Percentiles rank a stretch among this genome's conserved stretches.
Evolutionary conservation across 2,113 vertebrate genomes (phyloP).

Genomic region (Nerophis ophidion): DNA sequence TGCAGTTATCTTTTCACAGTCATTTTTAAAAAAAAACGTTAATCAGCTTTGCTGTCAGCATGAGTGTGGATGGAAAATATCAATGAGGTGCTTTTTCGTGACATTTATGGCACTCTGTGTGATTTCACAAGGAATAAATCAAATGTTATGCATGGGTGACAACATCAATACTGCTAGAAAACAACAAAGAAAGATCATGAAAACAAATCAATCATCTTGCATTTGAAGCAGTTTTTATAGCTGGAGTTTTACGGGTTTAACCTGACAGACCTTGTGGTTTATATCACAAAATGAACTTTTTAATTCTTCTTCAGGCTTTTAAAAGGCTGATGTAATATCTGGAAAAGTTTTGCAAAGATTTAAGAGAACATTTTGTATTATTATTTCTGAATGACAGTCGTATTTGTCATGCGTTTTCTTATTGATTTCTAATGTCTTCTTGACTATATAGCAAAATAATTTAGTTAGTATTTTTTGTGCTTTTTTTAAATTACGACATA

Average conservation of each 20-base stretch:
- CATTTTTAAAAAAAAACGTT: too few relatives aligned
- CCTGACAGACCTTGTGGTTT: not conserved
- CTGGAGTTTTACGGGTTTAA: slow-evolving; percentile 14
- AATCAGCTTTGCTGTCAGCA: not conserved
- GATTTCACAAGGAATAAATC: slow-evolving; percentile 22
- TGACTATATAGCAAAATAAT: too few relatives aligned
- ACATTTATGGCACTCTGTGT: not conserved
- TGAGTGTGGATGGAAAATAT: not conserved
- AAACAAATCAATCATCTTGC: not conserved
- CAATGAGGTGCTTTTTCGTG: not conserved
- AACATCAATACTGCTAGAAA: not conserved
- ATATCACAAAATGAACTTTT: slow-evolving; percentile 4
- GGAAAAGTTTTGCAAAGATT: not conserved
- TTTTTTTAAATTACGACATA: too few relatives aligned
- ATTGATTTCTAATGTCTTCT: too few relatives aligned
- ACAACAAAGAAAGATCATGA: slow-evolving; percentile 19
- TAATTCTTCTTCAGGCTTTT: not conserved
- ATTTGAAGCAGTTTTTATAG: slow-evolving; percentile 1
- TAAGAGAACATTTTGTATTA: not conserved
- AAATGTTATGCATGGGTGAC: slow-evolving; percentile 26
- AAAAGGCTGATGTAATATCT: not conserved
- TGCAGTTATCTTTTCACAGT: too few relatives aligned
- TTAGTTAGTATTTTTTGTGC: too few relatives aligned
- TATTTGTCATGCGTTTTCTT: too few relatives aligned
- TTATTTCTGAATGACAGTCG: not conserved